Percentiles rank a stretch among this genome's conserved stretches.
Conservation (phyloP, 2,113 vertebrate genomes). For the Pteruthius melanotis region DNA sequence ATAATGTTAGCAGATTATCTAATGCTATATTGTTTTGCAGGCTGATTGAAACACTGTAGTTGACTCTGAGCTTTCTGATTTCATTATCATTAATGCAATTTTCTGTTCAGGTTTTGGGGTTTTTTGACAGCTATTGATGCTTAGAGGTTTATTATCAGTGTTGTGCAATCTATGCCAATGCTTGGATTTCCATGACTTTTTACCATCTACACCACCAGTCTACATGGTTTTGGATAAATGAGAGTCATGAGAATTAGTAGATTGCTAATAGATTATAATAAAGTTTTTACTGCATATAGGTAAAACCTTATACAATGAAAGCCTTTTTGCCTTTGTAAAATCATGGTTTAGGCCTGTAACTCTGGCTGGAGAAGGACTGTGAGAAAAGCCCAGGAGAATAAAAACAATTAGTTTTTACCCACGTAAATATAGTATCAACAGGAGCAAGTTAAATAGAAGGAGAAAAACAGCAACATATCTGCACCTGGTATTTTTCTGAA, state of each 20-base stretch:
- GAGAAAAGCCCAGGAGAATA: no score
- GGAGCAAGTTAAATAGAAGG: no score
- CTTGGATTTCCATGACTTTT: neutral
- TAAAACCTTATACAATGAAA: no score
- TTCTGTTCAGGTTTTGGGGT: neutral
- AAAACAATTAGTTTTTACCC: no score
- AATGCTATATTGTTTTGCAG: neutral
- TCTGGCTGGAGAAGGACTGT: no score
- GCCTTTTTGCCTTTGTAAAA: no score
- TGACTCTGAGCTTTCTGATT: neutral
- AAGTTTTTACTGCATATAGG: neutral
- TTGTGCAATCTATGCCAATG: neutral
- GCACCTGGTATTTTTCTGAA: no score
- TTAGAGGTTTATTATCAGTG: neutral
- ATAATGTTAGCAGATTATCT: neutral
- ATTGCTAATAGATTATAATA: neutral
- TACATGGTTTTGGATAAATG: neutral
- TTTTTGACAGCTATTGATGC: neutral
- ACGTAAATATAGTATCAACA: no score
- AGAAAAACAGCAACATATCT: no score
- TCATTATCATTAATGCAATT: neutral
- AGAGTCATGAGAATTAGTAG: neutral
- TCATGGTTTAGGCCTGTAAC: no score
- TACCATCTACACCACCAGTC: neutral
- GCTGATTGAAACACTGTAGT: neutral